Percentiles rank a stretch among this genome's conserved stretches.
phyloP scores from a whole-genome alignment of 2,113 vertebrate genomes.

The Orthochromis malagaraziensis region DNA sequence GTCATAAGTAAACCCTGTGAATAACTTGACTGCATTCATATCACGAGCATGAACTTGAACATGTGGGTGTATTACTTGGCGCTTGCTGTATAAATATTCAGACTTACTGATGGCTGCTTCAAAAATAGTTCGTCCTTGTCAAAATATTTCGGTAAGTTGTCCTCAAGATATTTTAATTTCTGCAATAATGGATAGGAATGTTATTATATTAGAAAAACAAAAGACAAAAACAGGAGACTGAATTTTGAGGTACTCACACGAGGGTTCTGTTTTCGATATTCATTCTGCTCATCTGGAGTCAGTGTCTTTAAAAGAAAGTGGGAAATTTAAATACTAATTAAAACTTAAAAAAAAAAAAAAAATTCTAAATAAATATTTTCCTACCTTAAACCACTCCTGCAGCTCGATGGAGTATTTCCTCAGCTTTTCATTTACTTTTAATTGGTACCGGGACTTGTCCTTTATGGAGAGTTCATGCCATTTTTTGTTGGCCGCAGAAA shows the following conservation, averaged over 20 bases:
- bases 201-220: not conserved
- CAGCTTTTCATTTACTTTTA: accelerated
- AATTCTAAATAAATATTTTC: not conserved
- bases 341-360: not conserved
- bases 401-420: not conserved
- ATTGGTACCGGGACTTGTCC: not conserved
- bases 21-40: not conserved
- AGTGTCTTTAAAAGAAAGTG: not conserved
- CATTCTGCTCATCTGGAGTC: not conserved
- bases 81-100: not conserved
- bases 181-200: not conserved
- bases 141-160: accelerated
- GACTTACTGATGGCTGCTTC: conserved; percentile 41
- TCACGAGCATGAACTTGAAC: not conserved
- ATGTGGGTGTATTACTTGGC: not conserved
- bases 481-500: not conserved
- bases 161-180: not conserved
- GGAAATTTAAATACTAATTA: not conserved
- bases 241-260: not conserved
- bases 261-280: not conserved
- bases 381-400: conserved; percentile 37
- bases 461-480: not conserved
- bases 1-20: not conserved
- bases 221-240: not conserved
- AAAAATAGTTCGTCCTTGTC: not conserved